phyloP scores from a whole-genome alignment of 2,888 invertebrate species.

The Ypsolopha sequella region DNA sequence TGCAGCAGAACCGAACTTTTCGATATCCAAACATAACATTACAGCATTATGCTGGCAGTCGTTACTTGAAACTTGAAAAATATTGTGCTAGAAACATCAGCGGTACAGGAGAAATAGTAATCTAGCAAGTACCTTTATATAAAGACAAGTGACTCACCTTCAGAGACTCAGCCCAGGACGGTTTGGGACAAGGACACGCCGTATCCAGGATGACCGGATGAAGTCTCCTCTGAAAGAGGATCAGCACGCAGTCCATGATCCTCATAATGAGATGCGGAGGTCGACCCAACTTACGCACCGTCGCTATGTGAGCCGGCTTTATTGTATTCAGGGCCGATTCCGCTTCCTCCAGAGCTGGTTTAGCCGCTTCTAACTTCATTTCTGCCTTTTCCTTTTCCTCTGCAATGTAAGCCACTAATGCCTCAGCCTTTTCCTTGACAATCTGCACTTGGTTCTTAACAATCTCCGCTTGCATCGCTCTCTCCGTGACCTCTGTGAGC shows the following conservation, averaged over 20 bases:
- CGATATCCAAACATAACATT: no score
- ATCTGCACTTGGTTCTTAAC: slow-evolving; percentile 96
- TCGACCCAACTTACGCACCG: slow-evolving; percentile 92
- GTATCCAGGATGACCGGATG: slow-evolving; percentile 87
- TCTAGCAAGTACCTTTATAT: no score
- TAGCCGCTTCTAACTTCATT: slow-evolving; percentile 93
- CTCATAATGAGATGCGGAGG: slow-evolving; percentile 98
- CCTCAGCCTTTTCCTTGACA: slow-evolving; percentile 96
- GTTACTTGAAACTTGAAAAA: no score
- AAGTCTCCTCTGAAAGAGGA: slow-evolving; percentile 90
- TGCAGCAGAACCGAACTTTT: no score
- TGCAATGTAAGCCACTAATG: slow-evolving; percentile 86
- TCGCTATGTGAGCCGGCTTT: slow-evolving; percentile 96
- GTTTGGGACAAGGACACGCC: slow-evolving; percentile 88
- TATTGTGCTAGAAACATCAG: no score
- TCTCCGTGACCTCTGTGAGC: slow-evolving; percentile 89
- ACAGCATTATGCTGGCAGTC: no score
- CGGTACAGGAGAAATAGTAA: no score
- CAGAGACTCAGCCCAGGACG: slow-evolving; percentile 96
- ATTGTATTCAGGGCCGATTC: slow-evolving; percentile 96
- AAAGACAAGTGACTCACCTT: slow-evolving; percentile 68
- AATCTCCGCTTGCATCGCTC: slow-evolving; percentile 95
- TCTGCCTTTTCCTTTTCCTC: slow-evolving; percentile 93
- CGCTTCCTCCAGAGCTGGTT: slow-evolving; percentile 95
- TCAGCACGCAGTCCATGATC: slow-evolving; percentile 97